Evolutionary conservation across 2,888 invertebrate species (phyloP).

Genomic region (Fragum sueziense): DNA sequence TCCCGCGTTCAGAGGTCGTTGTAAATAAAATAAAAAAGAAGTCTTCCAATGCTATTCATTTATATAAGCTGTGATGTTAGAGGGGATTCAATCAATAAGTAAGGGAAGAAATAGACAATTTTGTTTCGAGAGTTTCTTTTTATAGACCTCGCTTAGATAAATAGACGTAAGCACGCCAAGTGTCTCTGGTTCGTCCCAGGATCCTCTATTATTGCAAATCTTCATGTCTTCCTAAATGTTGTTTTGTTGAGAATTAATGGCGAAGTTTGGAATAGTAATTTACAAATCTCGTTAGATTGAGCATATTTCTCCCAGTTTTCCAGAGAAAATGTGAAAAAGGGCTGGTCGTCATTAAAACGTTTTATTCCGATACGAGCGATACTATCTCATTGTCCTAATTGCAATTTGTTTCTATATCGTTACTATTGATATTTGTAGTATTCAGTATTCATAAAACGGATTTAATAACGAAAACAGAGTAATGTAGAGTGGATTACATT

Average conservation of each 20-base stretch:
- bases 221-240: slow-evolving; percentile 7
- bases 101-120: slow-evolving; percentile 5
- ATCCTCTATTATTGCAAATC: not conserved
- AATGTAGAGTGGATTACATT: not conserved
- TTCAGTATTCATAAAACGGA: not conserved
- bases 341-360: not conserved
- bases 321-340: not conserved
- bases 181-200: not conserved
- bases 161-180: not conserved
- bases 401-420: not conserved
- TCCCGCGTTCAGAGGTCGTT: not conserved
- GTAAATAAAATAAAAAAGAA: no score
- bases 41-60: slow-evolving; percentile 18
- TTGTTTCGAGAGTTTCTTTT: slow-evolving; percentile 13
- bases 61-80: not conserved
- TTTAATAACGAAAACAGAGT: not conserved
- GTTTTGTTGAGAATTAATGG: not conserved
- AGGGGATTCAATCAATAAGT: not conserved
- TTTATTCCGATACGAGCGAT: not conserved
- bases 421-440: not conserved
- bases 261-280: not conserved
- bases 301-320: not conserved
- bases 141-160: slow-evolving; percentile 11
- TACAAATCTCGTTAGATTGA: not conserved
- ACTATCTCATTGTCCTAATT: not conserved